These are phyloP conservation scores for Athripsodes cinereus DNA, from an alignment of 2,888 invertebrate genomes.

Conservation along the genomic window DNA sequence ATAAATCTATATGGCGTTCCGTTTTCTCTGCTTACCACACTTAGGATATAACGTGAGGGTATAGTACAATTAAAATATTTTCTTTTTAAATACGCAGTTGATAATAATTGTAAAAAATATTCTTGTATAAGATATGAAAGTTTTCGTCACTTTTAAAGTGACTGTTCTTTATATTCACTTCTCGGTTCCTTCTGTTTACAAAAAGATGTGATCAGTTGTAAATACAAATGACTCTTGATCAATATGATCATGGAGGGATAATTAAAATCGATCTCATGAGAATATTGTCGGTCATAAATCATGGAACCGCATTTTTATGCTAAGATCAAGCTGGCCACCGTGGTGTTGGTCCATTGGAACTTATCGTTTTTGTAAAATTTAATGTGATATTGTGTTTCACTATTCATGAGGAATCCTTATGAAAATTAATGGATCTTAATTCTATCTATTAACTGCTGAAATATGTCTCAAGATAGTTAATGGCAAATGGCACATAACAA, in stretches of 20 bases:
- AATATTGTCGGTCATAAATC: conserved; percentile 19
- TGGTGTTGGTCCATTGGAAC: conserved; percentile 5
- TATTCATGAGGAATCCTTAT: too few species aligned
- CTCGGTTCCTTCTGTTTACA: background rate
- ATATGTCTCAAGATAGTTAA: too few species aligned
- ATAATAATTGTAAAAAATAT: too few species aligned
- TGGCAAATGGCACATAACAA: too few species aligned
- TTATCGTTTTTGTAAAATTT: background rate
- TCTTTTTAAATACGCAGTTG: too few species aligned
- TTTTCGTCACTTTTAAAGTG: background rate
- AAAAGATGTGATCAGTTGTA: background rate
- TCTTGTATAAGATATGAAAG: background rate
- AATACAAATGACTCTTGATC: background rate
- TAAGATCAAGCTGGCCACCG: conserved; percentile 19
- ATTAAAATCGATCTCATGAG: conserved; percentile 22
- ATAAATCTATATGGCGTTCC: too few species aligned
- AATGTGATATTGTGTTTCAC: conserved; percentile 7
- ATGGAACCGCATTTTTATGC: conserved; percentile 26
- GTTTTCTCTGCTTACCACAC: too few species aligned
- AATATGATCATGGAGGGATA: conserved; percentile 6
- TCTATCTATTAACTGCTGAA: too few species aligned
- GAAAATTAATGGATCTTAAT: too few species aligned
- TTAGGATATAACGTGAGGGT: too few species aligned
- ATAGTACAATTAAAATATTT: too few species aligned
- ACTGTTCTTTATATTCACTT: background rate